Evolutionary conservation across 2,113 vertebrate genomes (phyloP), one percentile per base, ranked within the genome.

Genomic region (Limanda limanda): DNA sequence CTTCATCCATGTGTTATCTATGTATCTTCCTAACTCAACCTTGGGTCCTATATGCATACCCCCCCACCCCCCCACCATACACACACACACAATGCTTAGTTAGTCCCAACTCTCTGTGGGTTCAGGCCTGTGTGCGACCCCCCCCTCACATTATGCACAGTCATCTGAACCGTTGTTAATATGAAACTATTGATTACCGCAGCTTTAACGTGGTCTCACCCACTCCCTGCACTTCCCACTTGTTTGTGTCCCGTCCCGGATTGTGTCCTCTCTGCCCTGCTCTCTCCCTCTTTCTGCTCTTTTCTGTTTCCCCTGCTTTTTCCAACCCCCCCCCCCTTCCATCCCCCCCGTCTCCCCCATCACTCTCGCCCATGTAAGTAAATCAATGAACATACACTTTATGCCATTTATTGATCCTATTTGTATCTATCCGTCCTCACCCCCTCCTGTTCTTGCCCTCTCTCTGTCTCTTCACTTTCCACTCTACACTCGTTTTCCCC

Each of bases 321-420:
- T 66, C 61, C 21, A 55, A 54, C 64, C 45, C 55, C 6, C 31
- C 64, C 45, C 55, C 48, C 24, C 45, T 45, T n/a, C 71, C 40
- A 51, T 3, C 35, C 27, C 35, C 27, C 54, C 2, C 54, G 27
- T 77, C 71, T 47, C 61, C 77, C 55, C 67, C 70, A 74, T 60
- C 66, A 17, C 68, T 67, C 54, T 67, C 71, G 21, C 47, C 25
- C 25, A 56, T 79, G 57, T 42, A 68, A 87, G 76, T 82, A 87
- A 90, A 92, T 91, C 89, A 86, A 92, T 92, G 75, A 78, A 76
- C 81, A 91, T 82, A 92, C 91, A 92, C 91, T 92, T 92, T 92
- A 91, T 91, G 91, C 86, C 86, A 79, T 86, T 78, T 91, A 92
- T 92, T 86, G 91, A 92, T 91, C 86, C 82, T 80, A 88, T 81